These are phyloP conservation scores for Poecilia wingei DNA, from an alignment of 2,797 vertebrate genomes.

Conservation along the genomic window DNA sequence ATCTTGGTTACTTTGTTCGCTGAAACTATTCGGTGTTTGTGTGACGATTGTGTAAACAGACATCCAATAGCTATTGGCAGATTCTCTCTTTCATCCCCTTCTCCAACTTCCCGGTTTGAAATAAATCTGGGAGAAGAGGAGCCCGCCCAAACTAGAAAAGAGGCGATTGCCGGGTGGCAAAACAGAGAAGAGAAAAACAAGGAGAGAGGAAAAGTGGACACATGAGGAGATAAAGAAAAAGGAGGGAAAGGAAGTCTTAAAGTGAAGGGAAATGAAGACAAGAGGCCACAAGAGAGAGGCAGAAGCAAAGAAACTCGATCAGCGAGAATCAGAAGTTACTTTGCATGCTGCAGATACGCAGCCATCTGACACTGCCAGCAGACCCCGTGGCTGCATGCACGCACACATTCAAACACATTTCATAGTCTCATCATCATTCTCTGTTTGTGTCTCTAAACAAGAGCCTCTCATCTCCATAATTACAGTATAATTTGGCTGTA, in stretches of 20 bases:
- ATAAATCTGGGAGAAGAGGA: slow-evolving; percentile 14
- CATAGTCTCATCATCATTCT: slow-evolving; percentile 69
- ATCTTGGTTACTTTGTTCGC: slow-evolving; percentile 43
- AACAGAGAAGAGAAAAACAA: slow-evolving; percentile 5
- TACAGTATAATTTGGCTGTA: slow-evolving; percentile 84
- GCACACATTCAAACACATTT: slow-evolving; percentile 22
- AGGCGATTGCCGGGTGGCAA: slow-evolving; percentile 24
- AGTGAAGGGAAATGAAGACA: slow-evolving; percentile 14
- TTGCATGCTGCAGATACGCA: slow-evolving; percentile 59
- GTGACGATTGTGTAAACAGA: slow-evolving; percentile 47
- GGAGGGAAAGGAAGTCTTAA: not conserved
- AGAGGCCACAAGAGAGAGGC: slow-evolving; percentile 13
- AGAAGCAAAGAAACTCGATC: slow-evolving; percentile 48
- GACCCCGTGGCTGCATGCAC: slow-evolving; percentile 42
- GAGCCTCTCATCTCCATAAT: slow-evolving; percentile 84
- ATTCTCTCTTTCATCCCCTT: slow-evolving; percentile 24
- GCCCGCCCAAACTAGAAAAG: slow-evolving; percentile 9
- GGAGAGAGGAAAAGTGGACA: not conserved
- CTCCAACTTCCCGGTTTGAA: slow-evolving; percentile 29
- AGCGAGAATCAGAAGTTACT: slow-evolving; percentile 63
- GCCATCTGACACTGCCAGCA: slow-evolving; percentile 59
- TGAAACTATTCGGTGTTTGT: slow-evolving; percentile 31
- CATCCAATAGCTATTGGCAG: slow-evolving; percentile 41
- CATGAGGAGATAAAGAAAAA: slow-evolving; percentile 8
- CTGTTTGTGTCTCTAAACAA: slow-evolving; percentile 77